Base-by-base conservation (phyloP, 2,113 vertebrate genomes). In the Mesoclemmys tuberculata region DNA sequence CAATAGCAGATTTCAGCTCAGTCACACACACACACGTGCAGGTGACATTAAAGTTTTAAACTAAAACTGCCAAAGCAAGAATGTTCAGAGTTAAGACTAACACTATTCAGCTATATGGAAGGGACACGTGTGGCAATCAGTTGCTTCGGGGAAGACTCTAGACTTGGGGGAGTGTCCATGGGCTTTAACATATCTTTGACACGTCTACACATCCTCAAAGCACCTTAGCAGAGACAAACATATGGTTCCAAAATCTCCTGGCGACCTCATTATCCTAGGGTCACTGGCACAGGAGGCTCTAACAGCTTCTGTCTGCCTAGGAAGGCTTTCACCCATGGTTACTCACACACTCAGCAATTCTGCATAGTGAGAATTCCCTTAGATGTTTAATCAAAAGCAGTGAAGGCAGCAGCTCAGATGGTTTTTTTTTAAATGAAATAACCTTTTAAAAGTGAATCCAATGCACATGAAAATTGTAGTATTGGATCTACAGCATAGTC, bases 171-270 rank as follows among this genome's bases (percentile, higher is more conserved):
- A 88, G 83, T 87, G 88, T 91, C 90, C 81, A 7, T 94, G 94
- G 96, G 96, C 87, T 96, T 75, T 96, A 92, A 94, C 95, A 93
- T 96, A 94, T 93, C 85, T 85, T 97, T 96, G 96, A 93, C 90
- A 95, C 90, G 92, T 87, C 94, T 92, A 96, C 94, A 97, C 95
- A 96, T 95, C 95, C 97, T 96, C 83, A 90, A 80, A 95, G 92
- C 95, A 97, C 95, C 95, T 96, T 87, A 90, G 12, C 79, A 95
- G 85, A 90, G 81, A 58, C 94, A 96, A 95, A 91, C 92, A 96
- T 78, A 92, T 75, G 94, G 89, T 85, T 93, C 93, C 94, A 84
- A 93, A 97, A 95, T 94, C 90, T 96, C 75, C 13, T 75, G 0
- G 1, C 88, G 94, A 95, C 96, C 94, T 94, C 96, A 95, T 97